A percentile compares a stretch with the other conserved stretches of the same genome.
These are phyloP conservation scores for Drosophila lutescens DNA, from an alignment of 2,888 invertebrate genomes.

Conservation along the genomic window DNA sequence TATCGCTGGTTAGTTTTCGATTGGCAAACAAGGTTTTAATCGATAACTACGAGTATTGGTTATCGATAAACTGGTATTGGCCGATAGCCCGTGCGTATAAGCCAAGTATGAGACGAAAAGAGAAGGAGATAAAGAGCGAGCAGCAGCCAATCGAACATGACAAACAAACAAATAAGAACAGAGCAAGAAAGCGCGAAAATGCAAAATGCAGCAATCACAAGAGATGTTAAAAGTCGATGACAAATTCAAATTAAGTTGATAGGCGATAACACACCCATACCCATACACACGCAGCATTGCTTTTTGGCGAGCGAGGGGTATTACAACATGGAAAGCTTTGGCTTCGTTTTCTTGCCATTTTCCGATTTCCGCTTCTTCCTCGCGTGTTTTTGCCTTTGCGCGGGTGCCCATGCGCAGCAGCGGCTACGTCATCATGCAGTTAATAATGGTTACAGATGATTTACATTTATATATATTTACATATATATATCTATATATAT, in stretches of 20 bases:
- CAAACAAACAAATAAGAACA: slow-evolving; percentile 8
- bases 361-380: slow-evolving; percentile 19
- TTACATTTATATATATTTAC: slow-evolving; percentile 41
- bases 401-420: slow-evolving; percentile 33
- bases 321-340: slow-evolving; percentile 23
- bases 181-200: slow-evolving; percentile 10
- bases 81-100: slow-evolving; percentile 1
- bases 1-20: not conserved
- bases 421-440: slow-evolving; percentile 23
- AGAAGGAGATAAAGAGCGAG: slow-evolving; percentile 25
- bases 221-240: slow-evolving; percentile 35
- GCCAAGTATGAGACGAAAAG: slow-evolving; percentile 15
- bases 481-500: slow-evolving; percentile 27
- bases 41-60: not conserved
- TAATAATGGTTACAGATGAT: slow-evolving; percentile 50
- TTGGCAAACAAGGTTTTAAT: not conserved
- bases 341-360: slow-evolving; percentile 10
- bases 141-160: slow-evolving; percentile 20
- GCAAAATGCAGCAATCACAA: slow-evolving; percentile 32
- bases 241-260: slow-evolving; percentile 51
- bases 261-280: slow-evolving; percentile 25
- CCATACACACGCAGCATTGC: slow-evolving; percentile 12
- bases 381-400: slow-evolving; percentile 37
- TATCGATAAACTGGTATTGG: slow-evolving; percentile 3
- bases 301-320: slow-evolving; percentile 19